A percentile compares a stretch with the other conserved stretches of the same genome.
Conservation (phyloP, 2,888 invertebrate species). For the Catonia carolina region DNA sequence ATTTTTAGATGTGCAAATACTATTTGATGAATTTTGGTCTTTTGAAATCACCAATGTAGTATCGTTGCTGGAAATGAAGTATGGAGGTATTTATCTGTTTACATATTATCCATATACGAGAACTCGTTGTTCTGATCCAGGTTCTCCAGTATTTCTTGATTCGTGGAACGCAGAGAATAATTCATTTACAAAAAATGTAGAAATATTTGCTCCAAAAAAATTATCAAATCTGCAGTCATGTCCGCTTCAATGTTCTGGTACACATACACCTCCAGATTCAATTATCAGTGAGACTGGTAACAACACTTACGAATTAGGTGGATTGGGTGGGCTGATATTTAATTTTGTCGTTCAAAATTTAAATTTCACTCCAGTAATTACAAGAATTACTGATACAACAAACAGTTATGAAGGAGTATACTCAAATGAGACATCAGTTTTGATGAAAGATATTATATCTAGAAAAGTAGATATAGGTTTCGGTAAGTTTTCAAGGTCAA, state of each 20-base stretch:
- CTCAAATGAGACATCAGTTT: slow-evolving; percentile 21
- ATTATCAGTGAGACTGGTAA: slow-evolving; percentile 23
- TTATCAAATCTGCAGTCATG: slow-evolving; percentile 33
- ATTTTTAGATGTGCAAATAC: slow-evolving; percentile 23
- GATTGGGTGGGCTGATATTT: slow-evolving; percentile 20
- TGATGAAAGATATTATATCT: slow-evolving; percentile 16
- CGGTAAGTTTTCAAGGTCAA: slow-evolving; percentile 34
- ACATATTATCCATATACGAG: slow-evolving; percentile 33
- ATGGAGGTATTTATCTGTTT: slow-evolving; percentile 29
- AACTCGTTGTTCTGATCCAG: slow-evolving; percentile 32
- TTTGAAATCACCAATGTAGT: slow-evolving; percentile 35
- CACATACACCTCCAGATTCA: slow-evolving; percentile 31
- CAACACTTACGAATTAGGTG: slow-evolving; percentile 20
- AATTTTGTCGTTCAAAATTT: slow-evolving; percentile 27
- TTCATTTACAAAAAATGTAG: slow-evolving; percentile 20
- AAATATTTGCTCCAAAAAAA: slow-evolving; percentile 29
- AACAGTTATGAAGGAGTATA: slow-evolving; percentile 19
- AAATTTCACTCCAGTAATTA: slow-evolving; percentile 31
- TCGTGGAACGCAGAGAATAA: slow-evolving; percentile 25
- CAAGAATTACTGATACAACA: slow-evolving; percentile 20
- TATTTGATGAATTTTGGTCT: slow-evolving; percentile 34
- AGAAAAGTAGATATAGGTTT: slow-evolving; percentile 32
- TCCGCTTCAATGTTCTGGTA: slow-evolving; percentile 27
- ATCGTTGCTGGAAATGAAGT: slow-evolving; percentile 30
- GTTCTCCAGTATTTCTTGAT: slow-evolving; percentile 31